These are phyloP conservation scores for Coptodon bakossiorum DNA, from an alignment of 2,113 vertebrate genomes.

Conservation along the genomic window DNA sequence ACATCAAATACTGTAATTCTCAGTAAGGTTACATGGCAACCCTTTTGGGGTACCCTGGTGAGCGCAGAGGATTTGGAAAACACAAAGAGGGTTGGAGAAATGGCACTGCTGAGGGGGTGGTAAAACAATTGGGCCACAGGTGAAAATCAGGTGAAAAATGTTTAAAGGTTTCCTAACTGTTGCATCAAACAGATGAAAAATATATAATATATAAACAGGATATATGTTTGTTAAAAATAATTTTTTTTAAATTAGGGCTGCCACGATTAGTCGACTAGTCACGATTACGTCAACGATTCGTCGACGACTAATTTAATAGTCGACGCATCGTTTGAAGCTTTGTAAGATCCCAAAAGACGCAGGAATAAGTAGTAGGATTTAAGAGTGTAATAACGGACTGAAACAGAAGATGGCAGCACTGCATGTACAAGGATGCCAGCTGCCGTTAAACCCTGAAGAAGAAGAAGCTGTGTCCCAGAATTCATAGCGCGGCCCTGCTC, in stretches of 20 bases:
- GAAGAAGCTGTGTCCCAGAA: no score
- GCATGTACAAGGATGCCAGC: no score
- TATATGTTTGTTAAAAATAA: neutral
- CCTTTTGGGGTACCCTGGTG: neutral
- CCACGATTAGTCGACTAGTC: no score
- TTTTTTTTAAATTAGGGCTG: neutral
- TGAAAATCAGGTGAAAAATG: neutral
- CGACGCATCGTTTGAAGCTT: no score
- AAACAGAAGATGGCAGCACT: no score
- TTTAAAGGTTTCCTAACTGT: neutral
- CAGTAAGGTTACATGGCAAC: neutral
- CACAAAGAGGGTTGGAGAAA: neutral
- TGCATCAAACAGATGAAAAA: neutral
- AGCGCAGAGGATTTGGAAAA: neutral
- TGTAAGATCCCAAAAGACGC: no score
- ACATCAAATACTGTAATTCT: neutral
- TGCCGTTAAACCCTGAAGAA: no score
- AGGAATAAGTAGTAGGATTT: no score
- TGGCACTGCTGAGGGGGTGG: neutral
- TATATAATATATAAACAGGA: neutral
- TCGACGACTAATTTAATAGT: no score
- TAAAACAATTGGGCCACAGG: neutral
- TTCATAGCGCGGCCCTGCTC: no score
- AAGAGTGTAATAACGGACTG: no score
- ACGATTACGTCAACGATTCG: no score